Percentiles rank a stretch among this genome's conserved stretches.
Evolutionary conservation across 1,140 invertebrate genomes (phyloP).

Genomic region (Papilio helenus): DNA sequence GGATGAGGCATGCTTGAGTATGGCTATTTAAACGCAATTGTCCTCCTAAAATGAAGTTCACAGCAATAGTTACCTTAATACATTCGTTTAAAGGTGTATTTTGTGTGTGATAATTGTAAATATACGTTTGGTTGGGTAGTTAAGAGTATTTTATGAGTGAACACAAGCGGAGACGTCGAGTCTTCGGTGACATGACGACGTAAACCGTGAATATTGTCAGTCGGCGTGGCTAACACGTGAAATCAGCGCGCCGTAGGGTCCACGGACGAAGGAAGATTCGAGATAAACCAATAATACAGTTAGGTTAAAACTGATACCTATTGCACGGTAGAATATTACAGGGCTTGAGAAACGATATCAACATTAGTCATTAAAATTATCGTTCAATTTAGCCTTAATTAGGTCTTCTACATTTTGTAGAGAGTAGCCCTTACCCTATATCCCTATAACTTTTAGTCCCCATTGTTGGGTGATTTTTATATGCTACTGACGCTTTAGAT

Average conservation of each 20-base stretch:
- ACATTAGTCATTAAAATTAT: too few species aligned
- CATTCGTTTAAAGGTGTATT: constrained; percentile 39
- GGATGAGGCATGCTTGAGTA: constrained; percentile 66
- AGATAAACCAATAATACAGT: constrained; percentile 24
- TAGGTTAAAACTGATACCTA: not conserved
- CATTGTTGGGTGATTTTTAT: too few species aligned
- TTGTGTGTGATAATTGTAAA: constrained; percentile 40
- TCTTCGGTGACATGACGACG: constrained; percentile 65
- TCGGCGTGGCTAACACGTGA: constrained; percentile 77
- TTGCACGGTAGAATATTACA: not conserved
- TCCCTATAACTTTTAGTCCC: too few species aligned
- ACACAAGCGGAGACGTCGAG: constrained; percentile 62
- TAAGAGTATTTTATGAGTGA: constrained; percentile 70
- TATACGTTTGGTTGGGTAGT: constrained; percentile 52
- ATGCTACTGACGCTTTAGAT: not conserved
- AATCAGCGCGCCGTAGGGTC: constrained; percentile 74
- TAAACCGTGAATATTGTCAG: constrained; percentile 76
- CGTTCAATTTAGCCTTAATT: too few species aligned
- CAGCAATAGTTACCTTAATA: constrained; percentile 53
- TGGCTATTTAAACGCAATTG: constrained; percentile 55
- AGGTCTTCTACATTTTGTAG: too few species aligned
- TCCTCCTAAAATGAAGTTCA: constrained; percentile 13
- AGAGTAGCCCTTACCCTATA: too few species aligned
- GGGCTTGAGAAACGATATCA: not conserved
- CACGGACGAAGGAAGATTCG: constrained; percentile 49